Evolutionary conservation across 1,140 invertebrate genomes (phyloP), one percentile per base, ranked within the genome.

Genomic region (Philotrypesis tridentata): DNA sequence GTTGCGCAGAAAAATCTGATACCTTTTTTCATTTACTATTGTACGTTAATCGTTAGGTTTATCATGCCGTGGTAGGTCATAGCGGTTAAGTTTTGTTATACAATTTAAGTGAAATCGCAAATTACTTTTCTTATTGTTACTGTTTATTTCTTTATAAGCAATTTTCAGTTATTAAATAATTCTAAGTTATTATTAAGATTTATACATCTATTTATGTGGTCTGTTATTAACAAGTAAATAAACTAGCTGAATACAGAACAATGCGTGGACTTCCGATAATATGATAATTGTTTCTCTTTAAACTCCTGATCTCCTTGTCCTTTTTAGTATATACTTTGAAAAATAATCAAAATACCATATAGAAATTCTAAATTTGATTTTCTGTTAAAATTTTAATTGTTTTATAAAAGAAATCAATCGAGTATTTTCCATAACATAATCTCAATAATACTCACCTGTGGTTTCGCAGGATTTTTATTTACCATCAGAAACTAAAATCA

Each of bases 151-250:
- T 29, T 17, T 43, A 40, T 11, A 68, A 31, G 27, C 1, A 55
- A 29, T 74, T 23, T 70, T 74, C 37, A 43, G n/a, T 63, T 43
- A 4, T 65, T 48, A 67, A 72, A 9, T 40, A 79, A 25, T 72
- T 79, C 43, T 80, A 68, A 55, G 40, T 80, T 74, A 70, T 23
- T 27, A 74, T 74, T 80, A 74, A 55, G 21, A 74, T 80, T 65
- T 67, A 65, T 80, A 74, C 37, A 48, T 74, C 72, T 23, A 55
- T 80, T 48, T n/a, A 80, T 80, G 79, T 80, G 71, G 27, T 80
- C 65, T 72, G 61, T 74, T 80, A 80, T 55, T 80, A 68, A 80
- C 37, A 37, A 74, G 31, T 80, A 74, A 80, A 80, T 80, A 80
- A 80, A 80, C 67, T 48, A 74, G 40, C 60, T 48, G 33, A 37